A percentile compares a stretch with the other conserved stretches of the same genome.
These are phyloP conservation scores for Litocranius walleri DNA, from an alignment of 2,113 vertebrate genomes.

Conservation along the genomic window DNA sequence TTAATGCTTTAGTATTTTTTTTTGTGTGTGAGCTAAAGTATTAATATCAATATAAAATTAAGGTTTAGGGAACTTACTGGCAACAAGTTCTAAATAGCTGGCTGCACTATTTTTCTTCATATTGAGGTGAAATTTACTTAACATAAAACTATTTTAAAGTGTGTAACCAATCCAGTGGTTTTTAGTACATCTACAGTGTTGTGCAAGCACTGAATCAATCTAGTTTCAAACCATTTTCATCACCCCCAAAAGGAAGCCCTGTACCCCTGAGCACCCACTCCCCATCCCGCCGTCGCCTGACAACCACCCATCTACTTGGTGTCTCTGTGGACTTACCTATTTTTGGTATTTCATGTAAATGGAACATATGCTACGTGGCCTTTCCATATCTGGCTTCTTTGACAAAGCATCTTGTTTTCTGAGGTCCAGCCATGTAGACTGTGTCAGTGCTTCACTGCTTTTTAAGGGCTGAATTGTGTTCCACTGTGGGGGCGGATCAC, in stretches of 20 bases:
- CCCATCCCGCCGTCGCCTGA: rapidly evolving
- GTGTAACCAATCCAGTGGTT: neutral
- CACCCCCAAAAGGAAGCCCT: neutral
- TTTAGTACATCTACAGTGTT: neutral
- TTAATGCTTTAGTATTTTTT: neutral
- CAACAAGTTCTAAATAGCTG: neutral
- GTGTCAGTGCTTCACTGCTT: neutral
- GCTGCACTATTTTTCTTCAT: neutral
- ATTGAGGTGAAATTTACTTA: neutral
- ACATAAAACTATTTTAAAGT: neutral
- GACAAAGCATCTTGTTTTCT: neutral
- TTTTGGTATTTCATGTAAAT: neutral
- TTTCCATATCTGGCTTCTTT: neutral
- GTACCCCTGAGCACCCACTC: neutral
- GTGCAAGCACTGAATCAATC: neutral
- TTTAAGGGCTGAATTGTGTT: neutral
- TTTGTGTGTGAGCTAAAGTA: neutral
- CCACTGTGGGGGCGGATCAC: neutral
- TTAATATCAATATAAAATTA: neutral
- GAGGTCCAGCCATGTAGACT: neutral
- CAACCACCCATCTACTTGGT: neutral
- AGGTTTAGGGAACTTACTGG: neutral
- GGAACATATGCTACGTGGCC: rapidly evolving
- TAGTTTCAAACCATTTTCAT: neutral
- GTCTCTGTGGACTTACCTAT: neutral